A percentile compares a stretch with the other conserved stretches of the same genome.
These are phyloP conservation scores for Microcaecilia unicolor DNA, from an alignment of 2,797 vertebrate genomes.

Conservation along the genomic window DNA sequence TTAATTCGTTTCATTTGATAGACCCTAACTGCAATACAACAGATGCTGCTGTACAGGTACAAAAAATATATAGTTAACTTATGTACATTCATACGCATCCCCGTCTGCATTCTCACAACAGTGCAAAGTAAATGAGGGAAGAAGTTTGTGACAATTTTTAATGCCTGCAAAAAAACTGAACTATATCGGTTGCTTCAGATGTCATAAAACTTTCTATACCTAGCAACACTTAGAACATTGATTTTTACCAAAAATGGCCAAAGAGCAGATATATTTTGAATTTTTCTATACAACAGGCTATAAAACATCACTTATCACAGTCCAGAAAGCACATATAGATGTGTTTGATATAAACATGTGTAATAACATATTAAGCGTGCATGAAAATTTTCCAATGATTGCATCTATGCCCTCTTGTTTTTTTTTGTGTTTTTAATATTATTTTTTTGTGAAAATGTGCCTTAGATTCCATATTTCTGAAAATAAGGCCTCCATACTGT, in stretches of 20 bases:
- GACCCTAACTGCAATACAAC: slow-evolving; percentile 60
- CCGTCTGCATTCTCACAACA: slow-evolving; percentile 65
- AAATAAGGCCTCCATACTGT: slow-evolving; percentile 80
- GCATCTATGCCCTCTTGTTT: slow-evolving; percentile 64
- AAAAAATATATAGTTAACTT: slow-evolving; percentile 63
- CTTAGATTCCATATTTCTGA: slow-evolving; percentile 76
- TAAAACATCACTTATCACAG: slow-evolving; percentile 99
- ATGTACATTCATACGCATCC: slow-evolving; percentile 73
- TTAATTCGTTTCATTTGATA: slow-evolving; percentile 64
- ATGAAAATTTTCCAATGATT: slow-evolving; percentile 83
- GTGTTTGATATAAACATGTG: slow-evolving; percentile 99
- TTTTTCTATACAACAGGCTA: slow-evolving; percentile 99
- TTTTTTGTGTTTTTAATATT: no score
- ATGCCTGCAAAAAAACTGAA: slow-evolving; percentile 78
- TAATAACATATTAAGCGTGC: slow-evolving; percentile 97
- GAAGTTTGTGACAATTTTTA: slow-evolving; percentile 60
- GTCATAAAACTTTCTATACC: slow-evolving; percentile 92
- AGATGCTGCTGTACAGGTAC: slow-evolving; percentile 61
- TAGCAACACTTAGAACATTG: slow-evolving; percentile 97
- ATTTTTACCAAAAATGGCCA: slow-evolving; percentile 90
- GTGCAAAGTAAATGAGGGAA: slow-evolving; percentile 54
- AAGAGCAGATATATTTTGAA: slow-evolving; percentile 96
- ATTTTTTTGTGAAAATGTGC: slow-evolving; percentile 70
- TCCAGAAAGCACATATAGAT: slow-evolving; percentile 99
- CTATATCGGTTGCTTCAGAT: slow-evolving; percentile 70